Base-by-base conservation (phyloP, 2,113 vertebrate genomes). In the Gavia stellata region DNA sequence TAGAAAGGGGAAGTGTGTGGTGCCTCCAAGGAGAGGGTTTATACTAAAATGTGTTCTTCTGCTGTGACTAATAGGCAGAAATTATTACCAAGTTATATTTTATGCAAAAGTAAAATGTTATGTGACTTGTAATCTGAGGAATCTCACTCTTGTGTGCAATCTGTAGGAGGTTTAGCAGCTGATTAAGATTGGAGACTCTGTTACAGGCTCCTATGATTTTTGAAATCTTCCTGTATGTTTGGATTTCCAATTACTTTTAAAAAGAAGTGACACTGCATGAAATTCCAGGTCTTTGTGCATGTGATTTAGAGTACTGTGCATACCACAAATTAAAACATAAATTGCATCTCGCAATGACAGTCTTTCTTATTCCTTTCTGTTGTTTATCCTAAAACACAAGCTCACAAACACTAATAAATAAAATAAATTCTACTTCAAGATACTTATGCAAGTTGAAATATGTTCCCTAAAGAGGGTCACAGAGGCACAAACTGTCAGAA, bases 381-480 rank as follows among this genome's bases (percentile, higher is more conserved):
- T 84, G 44, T 72, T 97, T 89, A 61, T 67, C 34, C 11, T 67
- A 81, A 87, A 91, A 16, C 58, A 79, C 19, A 63, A 42, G 23
- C 65, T 89, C 36, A 25, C 23, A 52, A 87, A 42, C 12, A n/a
- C 47, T 80, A 70, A 79, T 91, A 90, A 92, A 96, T 74, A 82
- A 86, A 83, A 86, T n/a, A 81, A 67, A 74, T 40, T 62, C 31
- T 85, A 8, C 42, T 78, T 86, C 40, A 90, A 34, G 40, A 87
- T 79, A 65, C 49, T 75, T 89, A 80, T 50, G 36, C 34, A 56
- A 72, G 61, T 68, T 61, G 82, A 94, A 92, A 88, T 86, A 90
- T 71, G 23, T 94, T 95, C 83, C 77, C 91, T 70, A 29, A 87
- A 94, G 94, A 89, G 49, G 80, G 86, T 95, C 77, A 80, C 13